phyloP scores from a whole-genome alignment of 2,113 vertebrate species.

The Haemorhous mexicanus region DNA sequence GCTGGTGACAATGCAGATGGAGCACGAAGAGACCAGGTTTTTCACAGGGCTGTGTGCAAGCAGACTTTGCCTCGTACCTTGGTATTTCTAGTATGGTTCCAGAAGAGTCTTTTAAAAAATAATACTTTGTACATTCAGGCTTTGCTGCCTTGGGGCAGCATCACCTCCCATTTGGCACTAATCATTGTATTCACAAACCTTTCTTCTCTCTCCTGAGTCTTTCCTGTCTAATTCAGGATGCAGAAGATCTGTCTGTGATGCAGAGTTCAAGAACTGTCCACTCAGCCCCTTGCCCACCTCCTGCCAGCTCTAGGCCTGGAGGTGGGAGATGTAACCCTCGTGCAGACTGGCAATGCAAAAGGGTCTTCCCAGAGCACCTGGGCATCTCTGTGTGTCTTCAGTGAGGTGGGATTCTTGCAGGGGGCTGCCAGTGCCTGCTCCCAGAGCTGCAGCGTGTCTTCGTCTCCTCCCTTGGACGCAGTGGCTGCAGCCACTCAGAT shows the following conservation, averaged over 20 bases:
- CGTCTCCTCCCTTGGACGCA: neutral
- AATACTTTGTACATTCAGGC: slow-evolving; percentile 72
- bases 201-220: slow-evolving; percentile 53
- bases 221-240: slow-evolving; percentile 20
- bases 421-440: slow-evolving; percentile 47
- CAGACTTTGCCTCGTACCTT: slow-evolving; percentile 40
- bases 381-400: slow-evolving; percentile 33
- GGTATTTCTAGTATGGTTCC: slow-evolving; percentile 42
- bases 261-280: slow-evolving; percentile 27
- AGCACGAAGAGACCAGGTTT: neutral
- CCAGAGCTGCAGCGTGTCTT: neutral
- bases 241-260: slow-evolving; percentile 7
- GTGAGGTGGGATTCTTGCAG: slow-evolving; percentile 16
- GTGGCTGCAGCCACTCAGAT: slow-evolving; percentile 78
- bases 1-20: neutral
- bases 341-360: neutral
- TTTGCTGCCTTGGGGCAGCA: slow-evolving; percentile 10
- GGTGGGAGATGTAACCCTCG: neutral
- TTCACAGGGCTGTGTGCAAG: neutral
- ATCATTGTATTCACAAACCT: slow-evolving; percentile 34
- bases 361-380: slow-evolving; percentile 35
- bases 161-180: slow-evolving; percentile 66
- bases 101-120: slow-evolving; percentile 62
- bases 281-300: slow-evolving; percentile 18
- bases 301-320: neutral